These are phyloP conservation scores for Onchidella celtica DNA, from an alignment of 2,888 invertebrate genomes.

Conservation along the genomic window DNA sequence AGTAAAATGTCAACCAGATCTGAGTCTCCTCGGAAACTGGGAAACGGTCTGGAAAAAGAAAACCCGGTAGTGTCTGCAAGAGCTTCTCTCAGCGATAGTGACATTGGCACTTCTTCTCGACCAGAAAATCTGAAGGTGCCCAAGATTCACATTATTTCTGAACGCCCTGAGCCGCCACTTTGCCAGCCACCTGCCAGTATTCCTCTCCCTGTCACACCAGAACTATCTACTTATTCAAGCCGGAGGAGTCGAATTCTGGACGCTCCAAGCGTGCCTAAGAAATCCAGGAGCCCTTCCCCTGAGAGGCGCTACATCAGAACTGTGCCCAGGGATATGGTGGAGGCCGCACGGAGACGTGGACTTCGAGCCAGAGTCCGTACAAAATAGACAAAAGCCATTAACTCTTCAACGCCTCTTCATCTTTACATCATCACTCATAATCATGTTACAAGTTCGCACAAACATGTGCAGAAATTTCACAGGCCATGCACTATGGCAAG, in stretches of 20 bases:
- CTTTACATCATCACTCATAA: too few relatives aligned
- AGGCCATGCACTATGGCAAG: background rate
- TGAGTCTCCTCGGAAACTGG: constrained; percentile 26
- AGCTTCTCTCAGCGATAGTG: constrained; percentile 50
- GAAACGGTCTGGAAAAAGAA: constrained; percentile 33
- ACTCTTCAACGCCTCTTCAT: too few relatives aligned
- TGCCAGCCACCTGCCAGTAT: constrained; percentile 54
- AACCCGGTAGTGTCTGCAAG: constrained; percentile 36
- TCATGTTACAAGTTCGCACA: too few relatives aligned
- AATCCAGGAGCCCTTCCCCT: constrained; percentile 70
- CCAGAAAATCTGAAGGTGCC: constrained; percentile 58
- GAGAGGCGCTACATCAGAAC: constrained; percentile 71
- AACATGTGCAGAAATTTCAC: too few relatives aligned
- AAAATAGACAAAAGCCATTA: constrained; percentile 64
- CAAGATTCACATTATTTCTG: constrained; percentile 71
- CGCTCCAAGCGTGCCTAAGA: constrained; percentile 72
- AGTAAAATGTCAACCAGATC: constrained; percentile 56
- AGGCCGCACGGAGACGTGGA: constrained; percentile 71
- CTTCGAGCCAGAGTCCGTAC: constrained; percentile 70
- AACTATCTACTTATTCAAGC: constrained; percentile 72
- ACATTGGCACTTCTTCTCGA: constrained; percentile 45
- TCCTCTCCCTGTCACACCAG: constrained; percentile 64
- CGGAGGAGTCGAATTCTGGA: constrained; percentile 76
- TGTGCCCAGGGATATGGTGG: constrained; percentile 70
- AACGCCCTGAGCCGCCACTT: constrained; percentile 60